phyloP scores from a whole-genome alignment of 1,140 invertebrate species.

The Holcopasites calliopsidis region DNA sequence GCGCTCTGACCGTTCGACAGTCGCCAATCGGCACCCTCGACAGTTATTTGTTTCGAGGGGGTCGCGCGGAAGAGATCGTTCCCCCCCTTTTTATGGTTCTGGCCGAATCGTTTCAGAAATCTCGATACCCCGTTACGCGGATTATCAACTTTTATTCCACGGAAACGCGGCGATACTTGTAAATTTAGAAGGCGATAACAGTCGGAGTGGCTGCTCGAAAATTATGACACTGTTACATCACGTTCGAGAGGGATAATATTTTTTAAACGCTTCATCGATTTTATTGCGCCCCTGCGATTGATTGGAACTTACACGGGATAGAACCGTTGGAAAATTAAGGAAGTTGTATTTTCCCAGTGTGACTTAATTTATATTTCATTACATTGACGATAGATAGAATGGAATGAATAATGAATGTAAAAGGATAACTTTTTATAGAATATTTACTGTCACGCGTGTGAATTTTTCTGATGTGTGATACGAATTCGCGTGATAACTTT shows the following conservation, averaged over 20 bases:
- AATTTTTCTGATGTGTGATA: not conserved
- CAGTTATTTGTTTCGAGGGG: slow-evolving; percentile 69
- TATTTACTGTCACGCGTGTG: too few species aligned
- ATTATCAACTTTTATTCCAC: slow-evolving; percentile 21
- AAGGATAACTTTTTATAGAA: too few species aligned
- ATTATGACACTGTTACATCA: not conserved
- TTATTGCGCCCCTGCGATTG: too few species aligned
- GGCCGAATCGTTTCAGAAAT: slow-evolving; percentile 24
- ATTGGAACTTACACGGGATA: too few species aligned
- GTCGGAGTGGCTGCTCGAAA: not conserved
- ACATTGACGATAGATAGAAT: too few species aligned
- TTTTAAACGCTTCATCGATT: too few species aligned
- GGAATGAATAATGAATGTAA: too few species aligned
- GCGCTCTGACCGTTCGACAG: slow-evolving; percentile 63
- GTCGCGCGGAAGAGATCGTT: not conserved
- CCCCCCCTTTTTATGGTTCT: slow-evolving; percentile 12
- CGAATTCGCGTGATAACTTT: not conserved
- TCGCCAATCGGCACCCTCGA: slow-evolving; percentile 53
- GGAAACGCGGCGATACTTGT: not conserved
- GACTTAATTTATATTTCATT: too few species aligned
- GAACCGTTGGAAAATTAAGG: too few species aligned
- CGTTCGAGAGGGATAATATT: not conserved
- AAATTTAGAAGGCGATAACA: not conserved
- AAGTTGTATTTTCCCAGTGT: too few species aligned
- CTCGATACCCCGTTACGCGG: slow-evolving; percentile 9